Base-by-base conservation (phyloP, 2,113 vertebrate genomes). In the Eidolon helvum region DNA sequence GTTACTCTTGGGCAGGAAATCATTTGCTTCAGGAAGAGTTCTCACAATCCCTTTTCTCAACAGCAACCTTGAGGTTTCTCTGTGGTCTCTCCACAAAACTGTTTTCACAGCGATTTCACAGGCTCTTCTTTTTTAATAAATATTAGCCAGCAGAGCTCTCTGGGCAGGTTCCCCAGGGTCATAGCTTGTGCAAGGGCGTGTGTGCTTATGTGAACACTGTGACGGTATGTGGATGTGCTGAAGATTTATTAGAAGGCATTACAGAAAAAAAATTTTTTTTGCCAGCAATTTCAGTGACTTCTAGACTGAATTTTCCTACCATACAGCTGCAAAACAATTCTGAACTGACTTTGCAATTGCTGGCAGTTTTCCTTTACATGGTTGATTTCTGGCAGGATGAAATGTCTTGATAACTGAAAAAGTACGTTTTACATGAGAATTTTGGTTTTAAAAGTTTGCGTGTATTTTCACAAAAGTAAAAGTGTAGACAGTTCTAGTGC, bases 71-170 rank as follows among this genome's bases (percentile, higher is more conserved):
- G 4, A 8, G 85, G 79, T 89, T 97, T 94, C 77, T 96, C 94
- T 24, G 53, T 63, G 65, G 55, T 84, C 63, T 89, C 53, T 95
- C 82, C 33, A 82, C 96, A 97, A 85, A n/a, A 88, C 93, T 90
- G 89, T 94, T 97, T 97, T 93, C 96, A 94, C 80, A 96, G 95
- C 0, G 5, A 97, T 97, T 98, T 98, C 98, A 97, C 79, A 96
- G 97, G 82, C 95, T 97, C 84, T 87, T 98, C 94, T 75, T 96
- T 96, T 94, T 95, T 96, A 98, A 77, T 90, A 95, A 97, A 91
- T 92, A 96, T 74, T 43, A 91, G 72, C 72, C 86, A 96, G 40
- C 24, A 71, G 5, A 92, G 53, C 61, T 92, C 75, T 24, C 55
- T 26, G 1, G 30, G 69, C 45, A 3, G 71, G 74, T 87, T 61